Base-by-base conservation (phyloP, 1,140 invertebrate species). In the Drosophila kepulauana region DNA sequence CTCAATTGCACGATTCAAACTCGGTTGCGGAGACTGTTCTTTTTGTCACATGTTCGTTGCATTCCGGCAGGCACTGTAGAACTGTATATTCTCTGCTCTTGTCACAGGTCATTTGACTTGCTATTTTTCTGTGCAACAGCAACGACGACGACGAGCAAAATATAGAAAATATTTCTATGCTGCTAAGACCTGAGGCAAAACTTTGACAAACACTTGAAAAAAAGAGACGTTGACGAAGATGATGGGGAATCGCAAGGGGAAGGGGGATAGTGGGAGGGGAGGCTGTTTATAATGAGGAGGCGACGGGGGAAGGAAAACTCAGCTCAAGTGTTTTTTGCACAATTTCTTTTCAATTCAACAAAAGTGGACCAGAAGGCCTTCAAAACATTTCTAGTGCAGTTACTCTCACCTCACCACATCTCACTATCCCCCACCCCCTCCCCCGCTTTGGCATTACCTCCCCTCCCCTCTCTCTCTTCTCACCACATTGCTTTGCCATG, bases 291-390 rank as follows among this genome's bases (percentile, higher is more conserved):
- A 38, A 63, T 73, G 46, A 46, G 16, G 25, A 30, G 41, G n/a
- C 35, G 41, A 2, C n/a, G 41, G 57, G 58, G 48, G 51, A 51
- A n/a, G 52, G 35, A 75, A 54, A 63, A 46, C 59, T 71, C 58
- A 73, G 82, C 76, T 82, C 82, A 87, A 87, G 82, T 87, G 82
- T 88, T 88, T 87, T 87, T 84, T 87, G 85, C 84, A 87, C 84
- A 87, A 88, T 88, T 87, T 87, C 84, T 84, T 87, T 87, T 87
- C 84, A 87, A 87, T 88, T 88, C 77, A 87, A 88, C 84, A 77
- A 87, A 88, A 88, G 80, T 84, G 80, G 85, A 80, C 84, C 84
- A 81, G 71, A 51, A 81, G 71, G 65, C 81, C 57, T 62, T 69
- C 81, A 76, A 43, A 62, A 45, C 63, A 51, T 76, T 57, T 78